These are phyloP conservation scores for Clistopyga incitator DNA, from an alignment of 2,888 invertebrate genomes.

Conservation along the genomic window DNA sequence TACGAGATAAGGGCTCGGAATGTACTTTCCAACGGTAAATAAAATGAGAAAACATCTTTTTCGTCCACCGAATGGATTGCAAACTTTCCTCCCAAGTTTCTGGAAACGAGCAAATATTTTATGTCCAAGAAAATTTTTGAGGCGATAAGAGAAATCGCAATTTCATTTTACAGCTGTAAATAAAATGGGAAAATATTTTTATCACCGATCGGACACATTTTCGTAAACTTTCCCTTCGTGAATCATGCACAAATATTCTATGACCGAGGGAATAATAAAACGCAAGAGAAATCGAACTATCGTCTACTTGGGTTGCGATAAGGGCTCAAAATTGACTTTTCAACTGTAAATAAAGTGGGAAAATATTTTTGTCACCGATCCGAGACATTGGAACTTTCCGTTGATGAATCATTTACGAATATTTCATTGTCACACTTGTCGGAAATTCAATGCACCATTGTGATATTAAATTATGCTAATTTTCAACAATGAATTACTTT, in stretches of 20 bases:
- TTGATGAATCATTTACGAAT: too few relatives aligned
- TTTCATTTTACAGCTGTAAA: conserved; percentile 23
- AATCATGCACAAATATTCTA: too few relatives aligned
- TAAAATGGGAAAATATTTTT: conserved; percentile 4
- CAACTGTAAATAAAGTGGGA: neutral
- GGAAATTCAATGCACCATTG: too few relatives aligned
- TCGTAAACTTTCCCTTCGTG: neutral
- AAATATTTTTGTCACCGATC: neutral
- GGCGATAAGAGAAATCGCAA: conserved; percentile 22
- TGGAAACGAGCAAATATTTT: conserved; percentile 66
- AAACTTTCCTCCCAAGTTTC: too few relatives aligned
- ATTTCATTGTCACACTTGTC: too few relatives aligned
- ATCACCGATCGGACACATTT: neutral
- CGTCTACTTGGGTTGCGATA: too few relatives aligned
- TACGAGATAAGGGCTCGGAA: conserved; percentile 60
- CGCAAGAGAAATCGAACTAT: too few relatives aligned
- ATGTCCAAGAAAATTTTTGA: conserved; percentile 51
- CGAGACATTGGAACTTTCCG: neutral
- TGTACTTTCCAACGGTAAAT: conserved; percentile 1
- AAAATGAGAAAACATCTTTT: neutral
- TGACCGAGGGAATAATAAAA: too few relatives aligned
- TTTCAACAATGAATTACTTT: too few relatives aligned
- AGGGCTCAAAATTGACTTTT: too few relatives aligned
- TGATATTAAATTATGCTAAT: too few relatives aligned
- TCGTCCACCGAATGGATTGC: neutral